Evolutionary conservation across 2,888 invertebrate genomes (phyloP).

Genomic region (Chalcis sispes): DNA sequence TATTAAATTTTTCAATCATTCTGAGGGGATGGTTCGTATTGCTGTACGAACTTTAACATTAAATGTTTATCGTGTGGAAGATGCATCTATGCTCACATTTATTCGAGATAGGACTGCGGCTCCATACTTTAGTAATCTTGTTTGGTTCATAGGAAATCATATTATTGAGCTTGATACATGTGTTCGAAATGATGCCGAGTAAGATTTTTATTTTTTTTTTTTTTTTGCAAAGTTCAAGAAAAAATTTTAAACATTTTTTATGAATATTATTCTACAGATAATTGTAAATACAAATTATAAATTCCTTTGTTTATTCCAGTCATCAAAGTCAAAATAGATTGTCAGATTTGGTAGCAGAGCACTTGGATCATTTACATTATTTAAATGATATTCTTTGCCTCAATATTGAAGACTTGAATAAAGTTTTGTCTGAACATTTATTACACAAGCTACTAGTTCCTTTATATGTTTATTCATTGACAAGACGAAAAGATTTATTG

Average conservation of each 20-base stretch:
- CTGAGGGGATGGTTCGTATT: slow-evolving; percentile 99
- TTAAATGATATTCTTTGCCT: slow-evolving; percentile 96
- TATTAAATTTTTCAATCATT: slow-evolving; percentile 99
- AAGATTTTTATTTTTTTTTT: too few species aligned
- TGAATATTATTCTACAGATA: not conserved
- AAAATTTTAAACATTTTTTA: too few species aligned
- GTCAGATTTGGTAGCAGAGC: slow-evolving; percentile 96
- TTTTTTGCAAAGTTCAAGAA: not conserved
- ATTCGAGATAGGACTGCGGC: slow-evolving; percentile 97
- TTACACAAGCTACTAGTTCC: slow-evolving; percentile 95
- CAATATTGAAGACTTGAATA: slow-evolving; percentile 93
- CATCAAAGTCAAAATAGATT: slow-evolving; percentile 93
- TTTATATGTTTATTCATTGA: slow-evolving; percentile 93
- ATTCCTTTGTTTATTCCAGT: slow-evolving; percentile 78
- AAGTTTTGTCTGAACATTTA: slow-evolving; percentile 95
- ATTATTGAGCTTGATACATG: slow-evolving; percentile 96
- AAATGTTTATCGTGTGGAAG: slow-evolving; percentile 97
- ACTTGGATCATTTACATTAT: slow-evolving; percentile 97
- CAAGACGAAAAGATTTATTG: slow-evolving; percentile 72
- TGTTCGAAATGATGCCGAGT: slow-evolving; percentile 97
- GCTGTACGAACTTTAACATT: slow-evolving; percentile 98
- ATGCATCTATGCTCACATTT: slow-evolving; percentile 95
- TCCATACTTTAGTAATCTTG: slow-evolving; percentile 98
- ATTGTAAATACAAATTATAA: not conserved
- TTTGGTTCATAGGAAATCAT: slow-evolving; percentile 99